These are phyloP conservation scores for Typhlichthys subterraneus DNA, from an alignment of 2,797 vertebrate species.

Conservation along the genomic window DNA sequence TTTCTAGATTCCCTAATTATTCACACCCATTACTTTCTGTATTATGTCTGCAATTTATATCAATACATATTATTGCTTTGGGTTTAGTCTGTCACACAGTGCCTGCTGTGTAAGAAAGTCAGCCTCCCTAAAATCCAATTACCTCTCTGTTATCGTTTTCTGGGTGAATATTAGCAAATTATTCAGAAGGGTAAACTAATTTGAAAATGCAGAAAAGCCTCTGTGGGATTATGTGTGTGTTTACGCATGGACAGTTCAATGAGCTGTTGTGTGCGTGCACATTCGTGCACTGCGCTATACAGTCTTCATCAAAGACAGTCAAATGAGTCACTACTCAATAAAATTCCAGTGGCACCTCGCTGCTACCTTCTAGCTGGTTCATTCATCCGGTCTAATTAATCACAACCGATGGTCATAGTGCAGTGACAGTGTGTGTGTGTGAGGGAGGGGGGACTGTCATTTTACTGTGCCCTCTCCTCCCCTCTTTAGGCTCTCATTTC, in stretches of 20 bases:
- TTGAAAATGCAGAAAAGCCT: slow-evolving; percentile 46
- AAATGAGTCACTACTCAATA: slow-evolving; percentile 59
- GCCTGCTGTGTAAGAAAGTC: slow-evolving; percentile 32
- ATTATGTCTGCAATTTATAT: slow-evolving; percentile 46
- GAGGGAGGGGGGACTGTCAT: slow-evolving; percentile 41
- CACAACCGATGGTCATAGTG: too few relatives aligned
- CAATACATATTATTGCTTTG: slow-evolving; percentile 48
- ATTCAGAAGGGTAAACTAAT: slow-evolving; percentile 53
- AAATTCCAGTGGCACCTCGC: slow-evolving; percentile 50
- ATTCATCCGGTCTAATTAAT: too few relatives aligned
- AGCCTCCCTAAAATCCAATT: slow-evolving; percentile 59
- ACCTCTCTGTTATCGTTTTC: slow-evolving; percentile 57
- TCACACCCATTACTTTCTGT: slow-evolving; percentile 29
- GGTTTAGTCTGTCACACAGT: slow-evolving; percentile 13
- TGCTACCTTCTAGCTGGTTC: slow-evolving; percentile 17
- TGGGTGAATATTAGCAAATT: slow-evolving; percentile 38
- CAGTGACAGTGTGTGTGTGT: too few relatives aligned
- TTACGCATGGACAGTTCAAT: slow-evolving; percentile 8
- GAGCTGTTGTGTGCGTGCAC: slow-evolving; percentile 33
- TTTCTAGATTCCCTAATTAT: slow-evolving; percentile 23
- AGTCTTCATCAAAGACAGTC: slow-evolving; percentile 24
- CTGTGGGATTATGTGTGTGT: slow-evolving; percentile 48
- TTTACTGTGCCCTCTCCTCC: slow-evolving; percentile 32
- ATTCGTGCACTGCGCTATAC: slow-evolving; percentile 4
- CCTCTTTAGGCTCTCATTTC: slow-evolving; percentile 59